Evolutionary conservation across 2,888 invertebrate genomes (phyloP).

Genomic region (Acanthosepion pharaonis): DNA sequence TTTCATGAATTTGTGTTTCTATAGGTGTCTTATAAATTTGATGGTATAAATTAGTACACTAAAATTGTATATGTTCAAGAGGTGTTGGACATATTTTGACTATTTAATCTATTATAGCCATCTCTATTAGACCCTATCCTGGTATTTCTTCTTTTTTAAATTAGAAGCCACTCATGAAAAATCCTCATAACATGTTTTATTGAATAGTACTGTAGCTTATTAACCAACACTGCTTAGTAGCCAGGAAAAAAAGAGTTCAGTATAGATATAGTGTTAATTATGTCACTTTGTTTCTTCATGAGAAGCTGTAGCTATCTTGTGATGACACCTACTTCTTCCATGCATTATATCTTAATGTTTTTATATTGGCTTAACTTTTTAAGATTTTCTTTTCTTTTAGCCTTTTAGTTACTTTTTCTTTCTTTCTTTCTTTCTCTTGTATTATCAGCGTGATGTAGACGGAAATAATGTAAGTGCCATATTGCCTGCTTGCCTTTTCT

Average conservation of each 20-base stretch:
- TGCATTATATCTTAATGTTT: neutral
- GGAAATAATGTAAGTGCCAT: constrained; percentile 33
- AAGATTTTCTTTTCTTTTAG: neutral
- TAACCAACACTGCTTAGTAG: neutral
- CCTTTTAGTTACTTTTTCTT: neutral
- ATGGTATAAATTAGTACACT: too few species aligned
- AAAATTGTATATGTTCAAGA: neutral
- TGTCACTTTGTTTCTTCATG: neutral
- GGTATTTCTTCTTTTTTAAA: neutral
- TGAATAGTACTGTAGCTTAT: neutral
- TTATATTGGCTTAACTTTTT: too few species aligned
- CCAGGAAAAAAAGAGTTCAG: neutral
- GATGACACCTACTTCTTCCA: neutral
- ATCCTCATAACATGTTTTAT: neutral
- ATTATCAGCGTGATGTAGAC: constrained; percentile 10
- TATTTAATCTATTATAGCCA: neutral
- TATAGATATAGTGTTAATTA: neutral
- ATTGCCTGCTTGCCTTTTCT: neutral
- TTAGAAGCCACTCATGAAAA: neutral
- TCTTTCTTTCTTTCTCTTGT: neutral
- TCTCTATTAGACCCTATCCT: neutral
- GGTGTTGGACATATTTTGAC: neutral
- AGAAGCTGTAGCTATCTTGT: neutral
- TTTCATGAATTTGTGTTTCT: too few species aligned
- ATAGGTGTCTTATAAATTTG: too few species aligned